Conservation (phyloP, 2,797 vertebrate species). For the Aphelocoma californica region DNA sequence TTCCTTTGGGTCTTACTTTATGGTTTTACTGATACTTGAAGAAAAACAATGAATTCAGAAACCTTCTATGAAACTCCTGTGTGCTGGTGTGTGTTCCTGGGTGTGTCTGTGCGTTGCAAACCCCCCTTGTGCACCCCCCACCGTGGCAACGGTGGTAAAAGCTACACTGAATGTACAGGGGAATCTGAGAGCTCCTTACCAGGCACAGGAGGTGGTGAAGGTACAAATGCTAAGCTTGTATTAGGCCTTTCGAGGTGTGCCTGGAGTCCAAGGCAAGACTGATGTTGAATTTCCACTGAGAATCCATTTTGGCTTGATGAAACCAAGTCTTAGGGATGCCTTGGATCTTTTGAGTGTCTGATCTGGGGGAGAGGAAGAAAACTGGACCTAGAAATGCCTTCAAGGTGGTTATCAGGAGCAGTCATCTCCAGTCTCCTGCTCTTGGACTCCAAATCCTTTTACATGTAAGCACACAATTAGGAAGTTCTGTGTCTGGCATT, state of each 20-base stretch:
- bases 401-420: neutral
- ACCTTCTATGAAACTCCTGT: neutral
- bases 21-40: neutral
- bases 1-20: neutral
- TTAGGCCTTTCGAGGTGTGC: neutral
- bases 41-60: neutral
- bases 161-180: neutral
- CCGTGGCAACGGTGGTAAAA: neutral
- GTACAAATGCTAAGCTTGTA: neutral
- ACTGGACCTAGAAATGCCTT: neutral
- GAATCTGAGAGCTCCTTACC: neutral
- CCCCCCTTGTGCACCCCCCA: neutral
- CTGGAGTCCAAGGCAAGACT: neutral
- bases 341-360: neutral
- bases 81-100: accelerated
- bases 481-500: neutral
- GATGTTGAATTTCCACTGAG: neutral
- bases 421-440: neutral
- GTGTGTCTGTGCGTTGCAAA: neutral
- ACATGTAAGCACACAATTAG: neutral
- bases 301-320: neutral
- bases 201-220: neutral
- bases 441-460: neutral
- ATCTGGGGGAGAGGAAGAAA: neutral
- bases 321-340: neutral